These are phyloP conservation scores for Deilephila porcellus DNA, from an alignment of 2,888 invertebrate species.

Conservation along the genomic window DNA sequence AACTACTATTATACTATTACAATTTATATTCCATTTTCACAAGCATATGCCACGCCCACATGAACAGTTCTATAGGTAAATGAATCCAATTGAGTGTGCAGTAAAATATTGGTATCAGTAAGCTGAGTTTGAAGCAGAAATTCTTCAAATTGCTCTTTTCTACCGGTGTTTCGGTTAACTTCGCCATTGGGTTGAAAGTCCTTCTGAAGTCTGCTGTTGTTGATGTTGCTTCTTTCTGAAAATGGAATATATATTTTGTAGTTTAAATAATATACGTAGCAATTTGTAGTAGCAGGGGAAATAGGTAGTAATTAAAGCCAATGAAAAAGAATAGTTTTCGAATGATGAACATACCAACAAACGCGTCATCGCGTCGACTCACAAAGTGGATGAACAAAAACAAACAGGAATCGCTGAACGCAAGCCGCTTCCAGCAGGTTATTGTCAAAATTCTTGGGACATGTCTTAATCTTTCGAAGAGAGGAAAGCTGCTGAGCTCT, in stretches of 20 bases:
- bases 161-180: conserved; percentile 36
- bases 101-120: conserved; percentile 53
- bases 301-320: no score
- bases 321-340: no score
- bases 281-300: no score
- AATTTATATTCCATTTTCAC: not conserved
- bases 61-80: not conserved
- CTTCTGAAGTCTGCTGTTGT: conserved; percentile 55
- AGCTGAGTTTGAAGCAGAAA: conserved; percentile 50
- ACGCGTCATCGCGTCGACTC: no score
- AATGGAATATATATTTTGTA: conserved; percentile 7
- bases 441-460: no score
- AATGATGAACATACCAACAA: no score
- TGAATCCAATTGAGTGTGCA: conserved; percentile 35
- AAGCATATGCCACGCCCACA: not conserved
- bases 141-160: conserved; percentile 34
- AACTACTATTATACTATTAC: not conserved
- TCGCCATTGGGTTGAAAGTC: conserved; percentile 46
- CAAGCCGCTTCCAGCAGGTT: no score
- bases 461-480: no score
- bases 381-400: no score
- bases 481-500: no score
- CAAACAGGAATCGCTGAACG: no score
- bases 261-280: no score
- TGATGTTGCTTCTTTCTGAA: conserved; percentile 47